A percentile compares a stretch with the other conserved stretches of the same genome.
These are phyloP conservation scores for Siniperca undulata DNA, from an alignment of 2,797 vertebrate genomes.

Conservation along the genomic window DNA sequence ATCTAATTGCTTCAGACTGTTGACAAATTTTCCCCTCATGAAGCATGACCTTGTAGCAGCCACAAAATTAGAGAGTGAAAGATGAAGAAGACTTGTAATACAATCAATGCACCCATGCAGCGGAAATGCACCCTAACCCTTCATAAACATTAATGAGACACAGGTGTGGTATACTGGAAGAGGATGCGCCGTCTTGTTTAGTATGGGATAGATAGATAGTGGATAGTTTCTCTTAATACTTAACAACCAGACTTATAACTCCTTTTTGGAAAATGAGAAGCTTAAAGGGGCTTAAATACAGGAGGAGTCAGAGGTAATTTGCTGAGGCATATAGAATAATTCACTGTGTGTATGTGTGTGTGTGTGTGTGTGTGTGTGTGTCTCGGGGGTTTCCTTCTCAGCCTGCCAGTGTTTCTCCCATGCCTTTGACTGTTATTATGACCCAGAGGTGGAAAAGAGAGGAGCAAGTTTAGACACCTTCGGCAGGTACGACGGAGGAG, in stretches of 20 bases:
- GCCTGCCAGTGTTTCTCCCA: conserved; percentile 97
- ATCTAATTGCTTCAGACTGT: conserved; percentile 68
- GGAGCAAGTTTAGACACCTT: conserved; percentile 90
- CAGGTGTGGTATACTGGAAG: conserved; percentile 54
- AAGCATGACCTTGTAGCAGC: conserved; percentile 59
- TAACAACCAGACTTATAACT: conserved; percentile 48
- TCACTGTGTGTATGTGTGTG: conserved; percentile 48
- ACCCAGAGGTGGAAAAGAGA: conserved; percentile 88
- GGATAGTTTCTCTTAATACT: conserved; percentile 49
- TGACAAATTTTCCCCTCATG: conserved; percentile 59
- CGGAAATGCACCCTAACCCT: conserved; percentile 51
- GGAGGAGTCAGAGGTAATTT: conserved; percentile 48
- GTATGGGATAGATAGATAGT: neutral
- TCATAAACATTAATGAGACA: conserved; percentile 61
- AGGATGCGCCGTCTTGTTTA: conserved; percentile 55
- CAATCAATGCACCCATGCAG: conserved; percentile 40
- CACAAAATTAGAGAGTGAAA: conserved; percentile 38
- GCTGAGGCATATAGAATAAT: conserved; percentile 50
- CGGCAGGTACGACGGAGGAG: conserved; percentile 91
- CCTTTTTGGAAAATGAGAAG: conserved; percentile 45
- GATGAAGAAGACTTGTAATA: conserved; percentile 59
- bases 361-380: conserved; percentile 49
- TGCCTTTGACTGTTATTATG: conserved; percentile 92
- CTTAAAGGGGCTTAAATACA: conserved; percentile 61
- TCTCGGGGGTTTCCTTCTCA: conserved; percentile 81